Conservation (phyloP, 1,140 invertebrate genomes). For the Drosophila equinoxialis region DNA sequence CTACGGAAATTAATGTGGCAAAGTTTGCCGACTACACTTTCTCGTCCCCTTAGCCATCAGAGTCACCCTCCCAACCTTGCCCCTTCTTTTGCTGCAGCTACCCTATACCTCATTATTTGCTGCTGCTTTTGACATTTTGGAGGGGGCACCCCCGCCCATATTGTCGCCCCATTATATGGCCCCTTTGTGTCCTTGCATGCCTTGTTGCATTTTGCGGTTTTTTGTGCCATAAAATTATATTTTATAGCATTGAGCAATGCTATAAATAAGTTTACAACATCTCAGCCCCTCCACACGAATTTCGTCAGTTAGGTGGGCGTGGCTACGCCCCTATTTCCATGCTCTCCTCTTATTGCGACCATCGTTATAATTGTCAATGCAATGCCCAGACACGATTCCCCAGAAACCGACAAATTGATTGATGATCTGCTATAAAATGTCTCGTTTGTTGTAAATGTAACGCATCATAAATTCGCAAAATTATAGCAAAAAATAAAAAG, state of each 20-base stretch:
- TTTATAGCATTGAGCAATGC: constrained; percentile 66
- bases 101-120: constrained; percentile 38
- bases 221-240: constrained; percentile 67
- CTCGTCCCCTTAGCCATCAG: neutral
- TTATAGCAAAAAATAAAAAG: constrained; percentile 57
- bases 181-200: constrained; percentile 2
- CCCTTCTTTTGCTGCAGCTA: constrained; percentile 16
- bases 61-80: neutral
- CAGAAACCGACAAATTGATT: constrained; percentile 76
- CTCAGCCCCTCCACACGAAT: constrained; percentile 18
- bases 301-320: constrained; percentile 63
- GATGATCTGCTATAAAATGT: constrained; percentile 82
- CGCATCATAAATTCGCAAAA: constrained; percentile 80
- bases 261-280: constrained; percentile 68
- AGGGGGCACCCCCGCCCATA: neutral
- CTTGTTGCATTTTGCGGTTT: constrained; percentile 60
- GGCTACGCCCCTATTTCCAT: constrained; percentile 8
- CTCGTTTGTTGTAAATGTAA: constrained; percentile 80
- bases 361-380: constrained; percentile 58
- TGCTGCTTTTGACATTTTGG: constrained; percentile 57
- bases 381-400: constrained; percentile 33
- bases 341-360: neutral
- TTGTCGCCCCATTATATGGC: too few relatives aligned
- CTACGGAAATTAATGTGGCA: constrained; percentile 74
- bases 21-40: constrained; percentile 48